Evolutionary conservation across 2,888 invertebrate species (phyloP), one percentile per base, ranked within the genome.

Genomic region (Andrena dorsata): DNA sequence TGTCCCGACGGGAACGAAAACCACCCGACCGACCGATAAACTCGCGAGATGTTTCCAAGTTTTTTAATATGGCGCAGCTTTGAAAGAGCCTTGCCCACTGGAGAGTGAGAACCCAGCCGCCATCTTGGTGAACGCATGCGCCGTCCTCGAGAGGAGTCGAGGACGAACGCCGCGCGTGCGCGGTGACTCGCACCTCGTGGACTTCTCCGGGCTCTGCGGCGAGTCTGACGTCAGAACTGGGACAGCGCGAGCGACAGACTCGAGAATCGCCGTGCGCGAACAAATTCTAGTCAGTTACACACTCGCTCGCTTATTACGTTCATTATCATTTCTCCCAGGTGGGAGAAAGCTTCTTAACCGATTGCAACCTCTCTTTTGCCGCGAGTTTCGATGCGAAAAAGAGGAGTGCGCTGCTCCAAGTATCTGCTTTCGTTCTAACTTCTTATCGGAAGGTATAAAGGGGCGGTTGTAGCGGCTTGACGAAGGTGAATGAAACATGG

Each of bases 91-190:
- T 89, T 89, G 89, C 86, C 82, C 87, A 90, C 90, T 89, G 84
- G 90, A 89, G 90, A 92, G 92, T 90, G 92, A 92, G 92, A 93
- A 92, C 90, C 90, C 86, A 56, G 53, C 91, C 93, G 91, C 92
- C 93, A 92, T 92, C 90, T 92, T 92, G 91, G 91, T 85, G 89
- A 88, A 89, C 91, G 92, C 92, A 80, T 86, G 86, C 86, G 84
- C 80, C 35, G 71, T 80, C 80, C 53, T 80, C 68, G 10, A 58
- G 28, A 72, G 28, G 72, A 79, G 80, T 79, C 72, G 80, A 80
- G 80, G 68, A 64, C 69, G 56, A 82, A 80, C 20, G n/a, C 20
- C 32, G 20, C 69, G 70, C 80, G 56, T 61, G 81, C 80, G 80
- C 47, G 8, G 2, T 65, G 13, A 2, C 20, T 6, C 23, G 41